Evolutionary conservation across 2,888 invertebrate genomes (phyloP).

Genomic region (Drosophila histrio): DNA sequence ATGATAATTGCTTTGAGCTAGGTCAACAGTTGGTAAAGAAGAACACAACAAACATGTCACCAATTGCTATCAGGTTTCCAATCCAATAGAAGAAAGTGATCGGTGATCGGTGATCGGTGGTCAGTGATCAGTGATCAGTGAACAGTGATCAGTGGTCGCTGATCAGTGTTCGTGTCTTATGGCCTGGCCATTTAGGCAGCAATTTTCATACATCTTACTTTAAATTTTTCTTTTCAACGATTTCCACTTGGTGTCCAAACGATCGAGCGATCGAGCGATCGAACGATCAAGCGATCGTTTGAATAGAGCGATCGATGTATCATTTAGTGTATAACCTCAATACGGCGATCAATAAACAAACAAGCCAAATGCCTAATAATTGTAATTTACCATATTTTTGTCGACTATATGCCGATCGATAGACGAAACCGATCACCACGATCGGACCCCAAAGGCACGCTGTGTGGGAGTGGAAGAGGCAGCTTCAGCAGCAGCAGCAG

Average conservation of each 20-base stretch:
- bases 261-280: conserved; percentile 30
- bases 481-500: not conserved
- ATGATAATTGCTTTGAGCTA: conserved; percentile 73
- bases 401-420: conserved; percentile 69
- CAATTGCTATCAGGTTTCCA: conserved; percentile 51
- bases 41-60: conserved; percentile 62
- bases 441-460: conserved; percentile 59
- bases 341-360: conserved; percentile 77
- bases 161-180: conserved; percentile 51
- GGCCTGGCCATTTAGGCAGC: conserved; percentile 63
- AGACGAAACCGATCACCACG: conserved; percentile 63
- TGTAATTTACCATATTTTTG: conserved; percentile 78
- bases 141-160: conserved; percentile 1
- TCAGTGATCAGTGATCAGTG: conserved; percentile 27
- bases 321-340: conserved; percentile 76
- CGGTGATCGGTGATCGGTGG: conserved; percentile 30
- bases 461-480: conserved; percentile 24
- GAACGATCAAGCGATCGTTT: conserved; percentile 69
- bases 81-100: conserved; percentile 68
- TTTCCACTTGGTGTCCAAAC: conserved; percentile 68
- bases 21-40: conserved; percentile 53
- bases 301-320: conserved; percentile 65
- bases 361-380: conserved; percentile 79
- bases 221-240: conserved; percentile 22
- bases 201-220: conserved; percentile 68